phyloP scores from a whole-genome alignment of 2,888 invertebrate genomes.

The Tineola bisselliella region DNA sequence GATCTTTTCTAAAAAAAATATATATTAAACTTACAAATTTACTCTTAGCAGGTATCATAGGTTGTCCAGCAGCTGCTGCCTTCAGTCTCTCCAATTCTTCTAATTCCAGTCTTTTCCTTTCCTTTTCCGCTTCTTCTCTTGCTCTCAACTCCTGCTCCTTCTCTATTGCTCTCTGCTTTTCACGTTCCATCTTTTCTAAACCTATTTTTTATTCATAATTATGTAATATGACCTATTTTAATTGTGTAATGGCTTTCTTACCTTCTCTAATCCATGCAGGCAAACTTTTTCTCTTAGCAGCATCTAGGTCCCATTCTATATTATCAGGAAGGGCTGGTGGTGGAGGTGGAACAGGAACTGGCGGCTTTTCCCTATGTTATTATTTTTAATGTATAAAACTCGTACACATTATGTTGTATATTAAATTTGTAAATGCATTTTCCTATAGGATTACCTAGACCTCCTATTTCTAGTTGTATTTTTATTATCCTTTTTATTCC shows the following conservation, averaged over 20 bases:
- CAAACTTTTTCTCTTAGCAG: conserved; percentile 86
- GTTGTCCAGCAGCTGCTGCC: conserved; percentile 44
- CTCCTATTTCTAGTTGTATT: conserved; percentile 29
- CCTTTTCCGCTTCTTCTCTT: conserved; percentile 71
- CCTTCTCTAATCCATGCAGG: conserved; percentile 99
- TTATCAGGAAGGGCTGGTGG: no score
- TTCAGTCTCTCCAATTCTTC: conserved; percentile 46
- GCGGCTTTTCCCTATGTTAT: conserved; percentile 36
- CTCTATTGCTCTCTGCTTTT: conserved; percentile 88
- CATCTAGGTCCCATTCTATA: conserved; percentile 69
- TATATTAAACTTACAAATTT: conserved; percentile 64
- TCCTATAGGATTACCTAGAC: conserved; percentile 17
- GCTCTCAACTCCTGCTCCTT: conserved; percentile 75
- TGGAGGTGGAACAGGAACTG: conserved; percentile 35
- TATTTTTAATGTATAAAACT: neutral
- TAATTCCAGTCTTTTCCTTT: conserved; percentile 71
- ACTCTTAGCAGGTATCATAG: conserved; percentile 64
- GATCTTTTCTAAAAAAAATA: neutral
- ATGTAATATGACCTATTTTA: neutral
- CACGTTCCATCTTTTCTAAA: conserved; percentile 96
- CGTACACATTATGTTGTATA: no score
- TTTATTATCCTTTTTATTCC: conserved; percentile 50
- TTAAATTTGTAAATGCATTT: no score
- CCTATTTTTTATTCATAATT: conserved; percentile 60
- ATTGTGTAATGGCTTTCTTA: conserved; percentile 18